phyloP scores from a whole-genome alignment of 2,888 invertebrate species.

The Osedax fenrisi region DNA sequence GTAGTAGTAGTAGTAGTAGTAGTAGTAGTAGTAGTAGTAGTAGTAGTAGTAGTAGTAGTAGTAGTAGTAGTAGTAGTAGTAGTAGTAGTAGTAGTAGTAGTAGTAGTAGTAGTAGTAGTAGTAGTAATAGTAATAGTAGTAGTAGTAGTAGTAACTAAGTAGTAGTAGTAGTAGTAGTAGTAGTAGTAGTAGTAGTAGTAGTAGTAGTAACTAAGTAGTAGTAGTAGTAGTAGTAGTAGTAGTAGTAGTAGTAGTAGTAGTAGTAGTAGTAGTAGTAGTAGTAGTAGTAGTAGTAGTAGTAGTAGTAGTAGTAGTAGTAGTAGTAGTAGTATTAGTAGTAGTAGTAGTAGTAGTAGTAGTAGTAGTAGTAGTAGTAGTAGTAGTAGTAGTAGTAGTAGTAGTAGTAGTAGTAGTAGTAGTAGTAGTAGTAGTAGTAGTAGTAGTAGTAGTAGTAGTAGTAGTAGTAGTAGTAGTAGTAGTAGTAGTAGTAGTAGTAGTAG shows the following conservation, averaged over 20 bases:
- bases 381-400: neutral
- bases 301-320: too few relatives aligned
- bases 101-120: neutral
- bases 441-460: neutral
- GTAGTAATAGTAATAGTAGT: neutral
- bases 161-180: slow-evolving; percentile 2
- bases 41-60: neutral
- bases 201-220: too few relatives aligned
- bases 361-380: too few relatives aligned
- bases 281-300: too few relatives aligned
- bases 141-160: neutral
- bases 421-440: neutral
- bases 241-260: too few relatives aligned
- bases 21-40: neutral
- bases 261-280: too few relatives aligned
- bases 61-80: slow-evolving; percentile 2
- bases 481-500: neutral
- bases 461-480: neutral
- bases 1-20: neutral
- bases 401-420: neutral
- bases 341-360: too few relatives aligned
- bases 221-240: too few relatives aligned
- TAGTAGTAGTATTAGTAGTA: too few relatives aligned
- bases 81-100: slow-evolving; percentile 2
- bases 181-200: slow-evolving; percentile 2